Conservation (phyloP, 2,113 vertebrate species). For the Pongo pygmaeus region DNA sequence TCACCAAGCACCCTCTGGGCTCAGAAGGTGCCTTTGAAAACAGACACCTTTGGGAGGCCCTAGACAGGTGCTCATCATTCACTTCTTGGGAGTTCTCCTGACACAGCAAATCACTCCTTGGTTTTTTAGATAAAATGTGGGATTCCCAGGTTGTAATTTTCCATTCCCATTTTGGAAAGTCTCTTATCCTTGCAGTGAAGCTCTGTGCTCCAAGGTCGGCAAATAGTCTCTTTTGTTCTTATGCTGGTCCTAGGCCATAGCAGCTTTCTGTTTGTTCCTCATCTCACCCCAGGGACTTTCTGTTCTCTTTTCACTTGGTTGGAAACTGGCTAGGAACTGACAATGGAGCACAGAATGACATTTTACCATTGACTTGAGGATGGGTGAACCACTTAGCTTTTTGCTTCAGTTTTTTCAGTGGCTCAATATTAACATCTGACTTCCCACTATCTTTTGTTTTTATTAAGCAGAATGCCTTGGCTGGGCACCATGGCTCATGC, state of each 20-base stretch:
- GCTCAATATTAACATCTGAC: not conserved
- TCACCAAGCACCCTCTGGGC: too few species aligned
- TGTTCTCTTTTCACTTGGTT: not conserved
- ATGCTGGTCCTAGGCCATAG: not conserved
- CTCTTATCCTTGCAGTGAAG: not conserved
- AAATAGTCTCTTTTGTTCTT: not conserved
- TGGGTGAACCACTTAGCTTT: not conserved
- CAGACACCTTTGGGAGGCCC: not conserved
- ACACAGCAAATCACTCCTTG: not conserved
- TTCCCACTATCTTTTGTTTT: not conserved
- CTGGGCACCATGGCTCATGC: too few species aligned
- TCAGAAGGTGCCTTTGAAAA: not conserved
- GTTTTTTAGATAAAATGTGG: not conserved
- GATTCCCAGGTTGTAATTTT: not conserved
- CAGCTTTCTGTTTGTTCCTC: not conserved
- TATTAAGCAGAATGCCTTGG: not conserved
- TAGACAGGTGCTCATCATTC: not conserved
- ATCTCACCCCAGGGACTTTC: not conserved
- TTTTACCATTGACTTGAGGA: not conserved
- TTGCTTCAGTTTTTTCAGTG: not conserved
- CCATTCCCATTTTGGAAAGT: not conserved
- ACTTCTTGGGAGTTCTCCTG: not conserved
- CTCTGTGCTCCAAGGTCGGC: not conserved
- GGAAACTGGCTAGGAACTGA: not conserved
- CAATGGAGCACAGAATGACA: not conserved